Base-by-base conservation (phyloP, 2,113 vertebrate genomes). In the Rhynchopsitta pachyrhyncha region DNA sequence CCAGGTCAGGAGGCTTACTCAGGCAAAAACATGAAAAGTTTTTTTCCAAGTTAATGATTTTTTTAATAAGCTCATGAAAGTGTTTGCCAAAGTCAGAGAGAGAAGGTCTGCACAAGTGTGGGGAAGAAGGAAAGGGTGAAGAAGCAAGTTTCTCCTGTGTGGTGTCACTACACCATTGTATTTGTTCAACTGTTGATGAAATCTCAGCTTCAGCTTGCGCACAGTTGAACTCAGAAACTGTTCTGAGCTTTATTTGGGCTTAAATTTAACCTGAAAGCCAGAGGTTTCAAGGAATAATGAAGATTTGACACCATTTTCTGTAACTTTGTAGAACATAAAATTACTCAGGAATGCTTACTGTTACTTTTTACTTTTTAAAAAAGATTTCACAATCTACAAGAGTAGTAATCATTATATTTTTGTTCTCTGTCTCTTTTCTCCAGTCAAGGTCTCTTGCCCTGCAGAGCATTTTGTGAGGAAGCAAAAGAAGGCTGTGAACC, bases 401-500 rank as follows among this genome's bases (percentile, higher is more conserved):
- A 69, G 6, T 53, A 79, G 67, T 90, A 74, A 39, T 18, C 7
- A 41, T 66, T 28, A 23, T 59, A 64, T 57, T 77, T 97, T 86
- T 96, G 53, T 91, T 95, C 37, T 92, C 37, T 96, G 76, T 89
- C 76, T 82, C 70, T 93, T 84, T 69, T 83, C 67, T 95, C n/a
- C 60, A 98, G 98, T 59, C 82, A 2, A 59, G 95, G 95, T 55
- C 95, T 99, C 57, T 96, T 99, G 69, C 99, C 99, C 14, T 99
- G 99, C 39, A 95, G 97, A 41, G 98, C 98, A 0, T 99, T 99
- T 97, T 99, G 99, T 52, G 99, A 99, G 91, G 98, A 98, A 35
- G 99, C 99, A 41, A 98, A 98, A 83, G 98, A 99, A 93, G 99
- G 99, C 41, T 99, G 99, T 76, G 99, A 99, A 57, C 98, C 99